Evolutionary conservation across 2,888 invertebrate species (phyloP), one percentile per base, ranked within the genome.

Genomic region (Colletes collaris): DNA sequence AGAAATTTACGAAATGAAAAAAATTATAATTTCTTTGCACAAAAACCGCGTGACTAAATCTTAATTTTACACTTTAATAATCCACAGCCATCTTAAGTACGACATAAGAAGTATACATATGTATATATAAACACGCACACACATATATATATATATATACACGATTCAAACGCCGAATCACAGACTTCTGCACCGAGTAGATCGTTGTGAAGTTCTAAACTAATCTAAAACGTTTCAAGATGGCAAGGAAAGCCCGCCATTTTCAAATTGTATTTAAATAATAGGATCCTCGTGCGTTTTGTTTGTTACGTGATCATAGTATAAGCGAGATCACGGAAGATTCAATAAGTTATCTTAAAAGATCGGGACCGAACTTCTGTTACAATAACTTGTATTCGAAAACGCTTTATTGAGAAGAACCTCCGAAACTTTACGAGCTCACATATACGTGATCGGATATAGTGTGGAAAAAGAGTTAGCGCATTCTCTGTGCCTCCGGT

Each of bases 171-270:
- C 52, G 50, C 62, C 62, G 46, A 70, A 70, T 79, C 62, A 60
- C 55, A 16, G 19, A 27, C 46, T 70, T 70, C 60, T 60, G 16
- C 52, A 52, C 27, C 27, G 44, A 62, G 35, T 63, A 59, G 16
- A 64, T 59, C 63, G 52, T 58, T 0, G 40, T 11, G 27, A 76
- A 52, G 63, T 59, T 77, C 67, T 59, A 69, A 27, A 76, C 35
- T 67, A n/a, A 66, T 75, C 62, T 76, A 75, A 65, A 67, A 75
- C 10, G 11, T 56, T 76, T 44, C 64, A 76, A 76, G 63, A 76
- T 76, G 69, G 69, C 76, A 50, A 8, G 4, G n/a, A 6, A 11
- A 55, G 35, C 58, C 76, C 78, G 68, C 76, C 64, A 78, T 50
- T 76, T 78, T 78, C 50, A 37, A 78, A 76, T 10, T 16, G 10